Percentiles rank a stretch among this genome's conserved stretches.
These are phyloP conservation scores for Cladorhizidae sp. DNA, from an alignment of 37 sponge, comb jelly and placozoan genomes.

Conservation along the genomic window DNA sequence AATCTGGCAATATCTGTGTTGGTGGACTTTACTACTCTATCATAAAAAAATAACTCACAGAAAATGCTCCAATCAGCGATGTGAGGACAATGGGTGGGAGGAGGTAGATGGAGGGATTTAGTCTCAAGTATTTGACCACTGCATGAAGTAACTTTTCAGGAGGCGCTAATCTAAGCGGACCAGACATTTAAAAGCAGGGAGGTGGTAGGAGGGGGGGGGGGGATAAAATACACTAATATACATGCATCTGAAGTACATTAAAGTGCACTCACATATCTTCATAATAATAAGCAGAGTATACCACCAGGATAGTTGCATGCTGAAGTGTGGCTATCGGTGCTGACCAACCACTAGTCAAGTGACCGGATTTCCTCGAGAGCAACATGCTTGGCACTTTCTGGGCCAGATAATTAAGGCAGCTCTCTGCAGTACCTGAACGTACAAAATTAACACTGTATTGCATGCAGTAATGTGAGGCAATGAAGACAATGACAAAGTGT, in stretches of 20 bases:
- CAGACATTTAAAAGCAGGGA: neutral
- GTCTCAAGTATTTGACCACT: constrained; percentile 22
- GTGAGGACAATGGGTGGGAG: constrained; percentile 45
- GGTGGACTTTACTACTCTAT: no score
- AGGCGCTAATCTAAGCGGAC: neutral
- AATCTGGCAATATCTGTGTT: no score
- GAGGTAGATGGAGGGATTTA: constrained; percentile 52
- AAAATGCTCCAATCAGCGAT: constrained; percentile 31
- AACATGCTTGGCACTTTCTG: constrained; percentile 18
- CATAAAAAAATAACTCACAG: constrained; percentile 65
- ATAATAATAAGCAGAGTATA: neutral
- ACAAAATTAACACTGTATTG: neutral
- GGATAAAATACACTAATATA: no score
- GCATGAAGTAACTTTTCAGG: constrained; percentile 19
- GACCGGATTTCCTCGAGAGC: neutral
- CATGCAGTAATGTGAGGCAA: no score
- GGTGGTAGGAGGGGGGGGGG: no score
- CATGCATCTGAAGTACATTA: no score
- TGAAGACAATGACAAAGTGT: no score
- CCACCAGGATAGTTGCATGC: neutral
- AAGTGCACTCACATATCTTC: constrained; percentile 6
- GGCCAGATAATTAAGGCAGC: constrained; percentile 25
- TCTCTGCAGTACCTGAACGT: constrained; percentile 21
- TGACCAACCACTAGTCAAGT: neutral
- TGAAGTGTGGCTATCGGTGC: neutral